Conservation (phyloP, 2,113 vertebrate genomes). For the Etheostoma cragini region DNA sequence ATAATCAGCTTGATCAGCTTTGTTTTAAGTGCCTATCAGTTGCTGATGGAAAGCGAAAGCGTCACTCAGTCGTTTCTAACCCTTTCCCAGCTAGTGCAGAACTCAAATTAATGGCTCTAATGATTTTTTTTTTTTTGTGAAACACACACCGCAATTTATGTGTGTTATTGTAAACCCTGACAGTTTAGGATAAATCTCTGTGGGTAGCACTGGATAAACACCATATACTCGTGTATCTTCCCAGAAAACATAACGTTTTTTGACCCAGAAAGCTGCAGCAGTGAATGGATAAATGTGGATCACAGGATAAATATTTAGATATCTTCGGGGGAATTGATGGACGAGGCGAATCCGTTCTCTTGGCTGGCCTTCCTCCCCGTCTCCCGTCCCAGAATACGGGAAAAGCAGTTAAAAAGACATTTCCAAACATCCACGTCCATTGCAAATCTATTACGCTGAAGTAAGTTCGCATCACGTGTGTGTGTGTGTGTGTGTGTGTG, state of each 20-base stretch:
- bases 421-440: slow-evolving; percentile 65
- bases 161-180: slow-evolving; percentile 70
- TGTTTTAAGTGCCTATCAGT: background rate
- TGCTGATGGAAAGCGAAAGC: slow-evolving; percentile 1
- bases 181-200: slow-evolving; percentile 70
- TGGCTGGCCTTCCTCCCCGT: slow-evolving; percentile 43
- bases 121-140: slow-evolving; percentile 65
- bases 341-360: slow-evolving; percentile 58
- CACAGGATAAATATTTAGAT: slow-evolving; percentile 82
- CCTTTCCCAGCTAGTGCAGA: slow-evolving; percentile 59
- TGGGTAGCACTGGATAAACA: slow-evolving; percentile 66
- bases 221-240: slow-evolving; percentile 63
- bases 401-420: slow-evolving; percentile 67
- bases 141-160: slow-evolving; percentile 60
- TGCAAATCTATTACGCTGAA: slow-evolving; percentile 56
- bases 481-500: too few species aligned
- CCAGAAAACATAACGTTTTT: slow-evolving; percentile 76
- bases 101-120: slow-evolving; percentile 60
- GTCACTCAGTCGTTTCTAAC: background rate
- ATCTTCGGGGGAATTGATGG: slow-evolving; percentile 62
- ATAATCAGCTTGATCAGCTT: background rate
- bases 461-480: slow-evolving; percentile 37
- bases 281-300: slow-evolving; percentile 71
- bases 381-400: slow-evolving; percentile 60
- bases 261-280: slow-evolving; percentile 74